Conservation (phyloP, 2,888 invertebrate genomes). For the Metellina segmentata region DNA sequence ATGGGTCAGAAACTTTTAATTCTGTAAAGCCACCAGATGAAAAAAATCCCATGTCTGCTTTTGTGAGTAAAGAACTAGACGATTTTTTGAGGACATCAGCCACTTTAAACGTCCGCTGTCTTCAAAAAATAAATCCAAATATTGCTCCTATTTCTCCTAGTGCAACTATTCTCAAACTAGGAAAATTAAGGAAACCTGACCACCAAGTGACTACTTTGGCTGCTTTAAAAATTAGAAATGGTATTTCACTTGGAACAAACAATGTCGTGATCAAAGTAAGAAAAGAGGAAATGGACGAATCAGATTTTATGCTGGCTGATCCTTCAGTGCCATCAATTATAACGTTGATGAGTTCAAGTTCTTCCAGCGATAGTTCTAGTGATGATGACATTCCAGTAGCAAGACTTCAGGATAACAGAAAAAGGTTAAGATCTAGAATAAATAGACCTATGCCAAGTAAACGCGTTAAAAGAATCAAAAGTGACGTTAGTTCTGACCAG, state of each 20-base stretch:
- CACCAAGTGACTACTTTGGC: slow-evolving; percentile 1
- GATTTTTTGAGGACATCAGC: slow-evolving; percentile 54
- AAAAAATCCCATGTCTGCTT: slow-evolving; percentile 57
- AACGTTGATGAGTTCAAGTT: neutral
- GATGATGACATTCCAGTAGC: slow-evolving; percentile 68
- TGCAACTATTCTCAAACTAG: slow-evolving; percentile 62
- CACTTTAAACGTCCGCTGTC: slow-evolving; percentile 43
- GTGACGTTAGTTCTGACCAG: slow-evolving; percentile 25
- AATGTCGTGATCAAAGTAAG: slow-evolving; percentile 20
- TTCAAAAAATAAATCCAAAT: slow-evolving; percentile 71
- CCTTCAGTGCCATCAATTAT: no score
- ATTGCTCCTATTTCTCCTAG: slow-evolving; percentile 50
- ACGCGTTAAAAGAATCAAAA: slow-evolving; percentile 31
- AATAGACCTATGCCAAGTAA: neutral
- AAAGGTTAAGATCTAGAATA: neutral
- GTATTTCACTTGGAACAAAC: neutral
- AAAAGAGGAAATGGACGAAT: neutral
- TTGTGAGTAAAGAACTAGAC: slow-evolving; percentile 71
- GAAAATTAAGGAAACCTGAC: slow-evolving; percentile 59
- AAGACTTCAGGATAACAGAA: slow-evolving; percentile 1
- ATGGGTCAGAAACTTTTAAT: neutral
- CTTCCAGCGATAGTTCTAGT: slow-evolving; percentile 50
- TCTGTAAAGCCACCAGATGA: neutral
- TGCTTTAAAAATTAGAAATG: slow-evolving; percentile 3
- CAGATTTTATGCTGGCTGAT: no score